Conservation (phyloP, 2,888 invertebrate species). For the Sarcophaga variegata region DNA sequence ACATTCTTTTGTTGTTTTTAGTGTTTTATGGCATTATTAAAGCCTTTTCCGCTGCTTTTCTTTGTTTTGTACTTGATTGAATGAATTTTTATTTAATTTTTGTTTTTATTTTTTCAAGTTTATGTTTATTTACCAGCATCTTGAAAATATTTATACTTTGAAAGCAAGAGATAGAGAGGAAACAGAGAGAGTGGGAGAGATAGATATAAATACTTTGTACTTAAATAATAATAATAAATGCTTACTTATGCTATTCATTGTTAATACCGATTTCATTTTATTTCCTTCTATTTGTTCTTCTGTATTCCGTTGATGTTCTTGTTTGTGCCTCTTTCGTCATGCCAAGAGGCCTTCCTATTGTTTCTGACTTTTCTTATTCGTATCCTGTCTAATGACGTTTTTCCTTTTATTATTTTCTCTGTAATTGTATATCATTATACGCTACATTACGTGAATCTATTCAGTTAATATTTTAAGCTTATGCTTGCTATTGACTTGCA, state of each 20-base stretch:
- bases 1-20: background rate
- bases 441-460: background rate
- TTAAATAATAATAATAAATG: constrained; percentile 35
- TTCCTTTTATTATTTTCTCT: background rate
- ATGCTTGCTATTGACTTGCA: no score
- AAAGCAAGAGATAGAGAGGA: no score
- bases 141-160: constrained; percentile 13
- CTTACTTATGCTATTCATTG: constrained; percentile 19
- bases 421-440: background rate
- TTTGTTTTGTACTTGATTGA: background rate
- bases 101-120: constrained; percentile 23
- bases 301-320: background rate
- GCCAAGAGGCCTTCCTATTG: background rate
- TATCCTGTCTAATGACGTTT: background rate
- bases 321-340: background rate
- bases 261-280: background rate
- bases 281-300: background rate
- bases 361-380: background rate
- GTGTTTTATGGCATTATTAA: no score
- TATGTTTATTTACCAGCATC: constrained; percentile 43
- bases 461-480: background rate
- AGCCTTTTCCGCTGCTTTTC: background rate
- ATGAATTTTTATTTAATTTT: background rate
- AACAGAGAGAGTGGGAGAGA: no score
- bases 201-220: background rate